Conservation (phyloP, 2,113 vertebrate genomes). For the Mirounga angustirostris region DNA sequence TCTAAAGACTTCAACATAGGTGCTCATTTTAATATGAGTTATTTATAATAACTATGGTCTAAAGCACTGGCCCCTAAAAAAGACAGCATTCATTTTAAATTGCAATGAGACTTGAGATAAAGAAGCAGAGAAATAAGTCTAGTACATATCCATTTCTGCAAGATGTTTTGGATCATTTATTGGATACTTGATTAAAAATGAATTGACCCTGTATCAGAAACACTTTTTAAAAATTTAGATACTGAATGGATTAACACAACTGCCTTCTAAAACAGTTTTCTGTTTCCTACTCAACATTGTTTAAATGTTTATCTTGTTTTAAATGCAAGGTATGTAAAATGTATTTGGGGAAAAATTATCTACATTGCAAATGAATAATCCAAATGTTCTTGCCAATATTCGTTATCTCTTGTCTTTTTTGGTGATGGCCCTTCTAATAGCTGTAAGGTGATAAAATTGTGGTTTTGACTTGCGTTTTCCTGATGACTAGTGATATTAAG, state of each 20-base stretch:
- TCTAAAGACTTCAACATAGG: background rate
- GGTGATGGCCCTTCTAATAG: background rate
- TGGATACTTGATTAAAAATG: background rate
- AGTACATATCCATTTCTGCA: background rate
- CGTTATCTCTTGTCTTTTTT: background rate
- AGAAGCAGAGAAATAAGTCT: background rate
- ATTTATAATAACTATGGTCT: background rate
- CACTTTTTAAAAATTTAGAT: background rate
- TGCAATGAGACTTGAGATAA: background rate
- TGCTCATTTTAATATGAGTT: background rate
- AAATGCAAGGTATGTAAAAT: background rate
- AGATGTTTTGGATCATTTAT: background rate
- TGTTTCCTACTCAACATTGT: background rate
- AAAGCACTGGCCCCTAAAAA: background rate
- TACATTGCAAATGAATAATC: background rate
- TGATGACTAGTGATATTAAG: background rate
- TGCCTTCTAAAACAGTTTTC: background rate
- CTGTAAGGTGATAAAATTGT: background rate
- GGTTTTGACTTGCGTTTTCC: background rate
- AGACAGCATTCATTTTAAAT: background rate
- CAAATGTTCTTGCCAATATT: background rate
- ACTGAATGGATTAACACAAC: background rate
- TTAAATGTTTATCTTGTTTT: slow-evolving; percentile 13
- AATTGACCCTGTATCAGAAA: background rate
- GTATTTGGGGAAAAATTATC: background rate